These are phyloP conservation scores for Bombus ignitus DNA, from an alignment of 1,140 invertebrate genomes.

Conservation along the genomic window DNA sequence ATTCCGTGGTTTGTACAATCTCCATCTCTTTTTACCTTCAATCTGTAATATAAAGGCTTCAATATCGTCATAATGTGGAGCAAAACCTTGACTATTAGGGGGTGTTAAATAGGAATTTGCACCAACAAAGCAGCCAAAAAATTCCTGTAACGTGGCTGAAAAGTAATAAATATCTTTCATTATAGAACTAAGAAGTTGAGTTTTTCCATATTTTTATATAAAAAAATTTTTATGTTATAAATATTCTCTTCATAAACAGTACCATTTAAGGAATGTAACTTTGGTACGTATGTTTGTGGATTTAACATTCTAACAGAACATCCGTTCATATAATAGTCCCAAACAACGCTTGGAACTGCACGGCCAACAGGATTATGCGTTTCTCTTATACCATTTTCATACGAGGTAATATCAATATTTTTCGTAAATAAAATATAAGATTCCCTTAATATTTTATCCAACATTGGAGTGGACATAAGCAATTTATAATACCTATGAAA, in stretches of 20 bases:
- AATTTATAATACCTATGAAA: slow-evolving; percentile 87
- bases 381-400: slow-evolving; percentile 89
- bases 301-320: slow-evolving; percentile 96
- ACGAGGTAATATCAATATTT: slow-evolving; percentile 96
- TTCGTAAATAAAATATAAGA: slow-evolving; percentile 91
- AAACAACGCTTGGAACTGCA: slow-evolving; percentile 90
- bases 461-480: slow-evolving; percentile 88
- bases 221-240: background rate
- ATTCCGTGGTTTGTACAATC: slow-evolving; percentile 90
- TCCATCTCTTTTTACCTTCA: slow-evolving; percentile 98
- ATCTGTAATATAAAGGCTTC: slow-evolving; percentile 98
- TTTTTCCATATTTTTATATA: background rate
- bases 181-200: background rate
- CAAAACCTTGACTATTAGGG: slow-evolving; percentile 97
- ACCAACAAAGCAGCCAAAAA: slow-evolving; percentile 96
- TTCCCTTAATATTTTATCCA: slow-evolving; percentile 91
- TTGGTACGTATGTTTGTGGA: slow-evolving; percentile 93
- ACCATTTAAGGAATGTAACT: slow-evolving; percentile 85
- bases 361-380: slow-evolving; percentile 94
- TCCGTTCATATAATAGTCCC: slow-evolving; percentile 95
- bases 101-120: slow-evolving; percentile 98
- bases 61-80: slow-evolving; percentile 99
- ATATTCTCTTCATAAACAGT: slow-evolving; percentile 12
- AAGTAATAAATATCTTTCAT: slow-evolving; percentile 8
- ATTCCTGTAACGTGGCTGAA: slow-evolving; percentile 93